A percentile compares a stretch with the other conserved stretches of the same genome.
Conservation (phyloP, 1,140 invertebrate species). For the Pachyrhynchus sulphureomaculatus region DNA sequence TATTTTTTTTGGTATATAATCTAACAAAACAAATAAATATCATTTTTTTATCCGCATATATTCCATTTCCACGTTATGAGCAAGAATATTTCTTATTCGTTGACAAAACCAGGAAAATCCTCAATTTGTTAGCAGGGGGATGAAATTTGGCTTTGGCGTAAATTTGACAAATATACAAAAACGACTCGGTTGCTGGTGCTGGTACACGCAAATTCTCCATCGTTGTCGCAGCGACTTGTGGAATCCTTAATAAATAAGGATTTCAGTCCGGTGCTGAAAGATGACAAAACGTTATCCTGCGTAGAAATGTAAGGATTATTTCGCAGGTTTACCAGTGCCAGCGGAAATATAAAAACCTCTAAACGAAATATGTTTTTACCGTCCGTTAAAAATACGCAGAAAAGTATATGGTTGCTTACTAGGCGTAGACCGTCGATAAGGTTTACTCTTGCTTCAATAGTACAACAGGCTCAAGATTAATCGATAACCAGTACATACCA, state of each 20-base stretch:
- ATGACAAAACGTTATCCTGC: conserved; percentile 32
- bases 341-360: too few species aligned
- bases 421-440: too few species aligned
- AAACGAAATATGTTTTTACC: too few species aligned
- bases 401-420: too few species aligned
- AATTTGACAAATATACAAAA: conserved; percentile 23
- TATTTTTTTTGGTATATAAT: too few species aligned
- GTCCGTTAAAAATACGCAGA: too few species aligned
- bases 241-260: conserved; percentile 33
- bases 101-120: neutral
- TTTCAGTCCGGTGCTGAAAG: conserved; percentile 25
- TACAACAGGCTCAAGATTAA: too few species aligned
- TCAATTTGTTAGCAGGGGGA: conserved; percentile 30
- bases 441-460: too few species aligned
- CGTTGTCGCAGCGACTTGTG: conserved; percentile 1
- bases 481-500: too few species aligned
- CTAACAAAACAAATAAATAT: too few species aligned
- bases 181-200: neutral
- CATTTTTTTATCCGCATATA: too few species aligned
- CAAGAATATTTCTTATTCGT: neutral
- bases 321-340: neutral
- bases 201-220: conserved; percentile 19
- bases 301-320: neutral
- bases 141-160: conserved; percentile 24
- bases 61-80: too few species aligned